These are phyloP conservation scores for Venustoraphidia nigricollis DNA, from an alignment of 2,888 invertebrate genomes.

Conservation along the genomic window DNA sequence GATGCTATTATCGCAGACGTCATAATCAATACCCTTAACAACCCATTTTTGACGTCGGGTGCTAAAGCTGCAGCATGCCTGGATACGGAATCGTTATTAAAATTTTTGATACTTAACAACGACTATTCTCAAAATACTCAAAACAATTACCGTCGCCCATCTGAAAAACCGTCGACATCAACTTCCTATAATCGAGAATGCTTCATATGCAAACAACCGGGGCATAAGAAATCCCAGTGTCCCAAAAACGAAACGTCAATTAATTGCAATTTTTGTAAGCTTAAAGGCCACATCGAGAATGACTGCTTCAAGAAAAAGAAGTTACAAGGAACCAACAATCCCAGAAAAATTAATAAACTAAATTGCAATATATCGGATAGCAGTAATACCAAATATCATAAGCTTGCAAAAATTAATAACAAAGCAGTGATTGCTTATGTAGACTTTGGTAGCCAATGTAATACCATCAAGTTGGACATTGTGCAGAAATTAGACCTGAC, in stretches of 20 bases:
- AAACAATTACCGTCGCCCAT: no score
- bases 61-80: no score
- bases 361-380: no score
- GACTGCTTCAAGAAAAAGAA: no score
- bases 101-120: no score
- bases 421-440: slow-evolving; percentile 4
- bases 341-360: no score
- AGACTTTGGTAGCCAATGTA: slow-evolving; percentile 9
- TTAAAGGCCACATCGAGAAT: slow-evolving; percentile 4
- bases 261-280: slow-evolving; percentile 3
- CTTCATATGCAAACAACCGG: background rate
- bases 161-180: no score
- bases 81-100: no score
- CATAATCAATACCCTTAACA: background rate
- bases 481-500: background rate
- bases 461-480: slow-evolving; percentile 4
- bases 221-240: slow-evolving; percentile 4
- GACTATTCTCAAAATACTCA: no score
- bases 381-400: slow-evolving; percentile 4
- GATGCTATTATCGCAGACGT: slow-evolving; percentile 4
- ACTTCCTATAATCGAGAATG: no score
- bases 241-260: background rate
- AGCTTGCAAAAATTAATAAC: slow-evolving; percentile 5
- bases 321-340: no score
- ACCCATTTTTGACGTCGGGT: no score